Evolutionary conservation across 2,888 invertebrate genomes (phyloP).

Genomic region (Rutpela maculata): DNA sequence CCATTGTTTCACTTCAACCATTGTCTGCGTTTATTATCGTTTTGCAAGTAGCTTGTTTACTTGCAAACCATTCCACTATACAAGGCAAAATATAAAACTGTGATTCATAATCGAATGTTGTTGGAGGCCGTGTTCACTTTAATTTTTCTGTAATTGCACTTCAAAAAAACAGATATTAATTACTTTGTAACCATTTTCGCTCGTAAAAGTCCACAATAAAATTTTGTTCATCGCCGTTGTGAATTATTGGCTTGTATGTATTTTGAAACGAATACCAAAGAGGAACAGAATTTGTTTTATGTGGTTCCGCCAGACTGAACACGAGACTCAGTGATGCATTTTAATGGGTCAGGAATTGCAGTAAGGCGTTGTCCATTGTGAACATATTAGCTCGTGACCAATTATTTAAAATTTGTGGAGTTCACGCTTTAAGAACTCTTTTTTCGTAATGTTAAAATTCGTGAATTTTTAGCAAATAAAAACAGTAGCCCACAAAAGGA

Average conservation of each 20-base stretch:
- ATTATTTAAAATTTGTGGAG: too few relatives aligned
- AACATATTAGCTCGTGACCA: too few relatives aligned
- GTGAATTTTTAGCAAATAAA: too few relatives aligned
- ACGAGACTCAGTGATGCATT: neutral
- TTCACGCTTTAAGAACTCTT: too few relatives aligned
- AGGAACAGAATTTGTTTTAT: neutral
- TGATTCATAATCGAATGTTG: slow-evolving; percentile 8
- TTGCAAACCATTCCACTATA: neutral
- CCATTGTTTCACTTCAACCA: neutral
- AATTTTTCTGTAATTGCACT: slow-evolving; percentile 25
- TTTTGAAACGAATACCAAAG: neutral
- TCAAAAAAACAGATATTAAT: slow-evolving; percentile 17
- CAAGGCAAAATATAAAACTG: slow-evolving; percentile 17
- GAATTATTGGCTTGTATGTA: slow-evolving; percentile 2
- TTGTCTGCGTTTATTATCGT: neutral
- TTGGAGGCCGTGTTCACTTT: slow-evolving; percentile 14
- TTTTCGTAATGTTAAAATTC: too few relatives aligned
- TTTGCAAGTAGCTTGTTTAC: neutral
- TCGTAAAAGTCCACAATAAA: slow-evolving; percentile 20
- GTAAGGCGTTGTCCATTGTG: too few relatives aligned
- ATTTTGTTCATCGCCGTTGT: neutral
- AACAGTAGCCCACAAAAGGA: too few relatives aligned
- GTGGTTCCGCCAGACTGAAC: neutral
- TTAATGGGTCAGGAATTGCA: too few relatives aligned
- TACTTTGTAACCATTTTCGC: neutral